Evolutionary conservation across 2,113 vertebrate species (phyloP), one percentile per base, ranked within the genome.

Genomic region (Tricholaema leucomelas): DNA sequence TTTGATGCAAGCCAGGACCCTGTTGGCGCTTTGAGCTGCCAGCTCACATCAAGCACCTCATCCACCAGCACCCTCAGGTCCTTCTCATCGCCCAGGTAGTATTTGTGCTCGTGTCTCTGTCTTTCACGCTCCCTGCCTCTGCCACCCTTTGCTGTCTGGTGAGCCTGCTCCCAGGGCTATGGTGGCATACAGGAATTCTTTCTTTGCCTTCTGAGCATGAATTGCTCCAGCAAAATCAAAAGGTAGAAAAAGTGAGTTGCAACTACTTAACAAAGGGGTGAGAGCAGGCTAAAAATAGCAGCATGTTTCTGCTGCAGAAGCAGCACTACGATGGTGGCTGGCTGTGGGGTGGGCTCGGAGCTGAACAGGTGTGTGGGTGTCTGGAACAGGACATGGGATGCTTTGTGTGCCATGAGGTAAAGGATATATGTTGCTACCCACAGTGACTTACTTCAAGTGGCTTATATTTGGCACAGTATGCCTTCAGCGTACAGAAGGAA

Each of bases 401-500:
- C 66, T 77, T 84, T 13, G 13, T 81, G 84, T 10, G 19, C 86
- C 46, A 52, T 91, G 92, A 94, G 91, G 79, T 93, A 94, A 94
- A 95, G 88, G 81, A 66, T 71, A 31, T 67, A 67, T 0, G 2
- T 87, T 71, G 81, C 88, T 93, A 74, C 93, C 81, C 87, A 91
- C 77, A 15, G 94, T 33, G 93, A 73, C 71, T 91, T 64, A 33
- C 67, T 94, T 77, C 88, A 80, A 95, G 78, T 87, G 72, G 64
- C 91, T 93, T 85, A 27, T 77, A 92, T 92, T 96, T 95, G 94
- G 92, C 92, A 80, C 92, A 95, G 94, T 96, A 52, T 96, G 92
- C 72, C 42, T 85, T 90, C 54, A 90, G 90, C 91, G 89, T 93
- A 71, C 74, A 70, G 19, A 44, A 93, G 48, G 87, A 93, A 94